Percentiles rank a stretch among this genome's conserved stretches.
Conservation (phyloP, 2,888 invertebrate genomes). For the Petrolisthes manimaculis region DNA sequence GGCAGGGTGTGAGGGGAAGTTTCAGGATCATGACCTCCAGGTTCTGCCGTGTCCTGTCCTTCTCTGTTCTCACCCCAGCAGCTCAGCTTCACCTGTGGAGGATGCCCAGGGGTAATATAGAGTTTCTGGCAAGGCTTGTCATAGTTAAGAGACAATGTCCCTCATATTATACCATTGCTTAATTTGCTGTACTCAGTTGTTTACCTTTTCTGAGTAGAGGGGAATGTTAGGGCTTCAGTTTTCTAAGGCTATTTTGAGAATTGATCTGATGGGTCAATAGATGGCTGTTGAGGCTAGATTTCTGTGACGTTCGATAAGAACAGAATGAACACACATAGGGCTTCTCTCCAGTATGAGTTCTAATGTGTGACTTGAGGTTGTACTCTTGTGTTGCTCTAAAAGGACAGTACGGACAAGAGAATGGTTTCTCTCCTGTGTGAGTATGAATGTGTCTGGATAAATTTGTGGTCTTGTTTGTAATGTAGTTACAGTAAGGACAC, state of each 20-base stretch:
- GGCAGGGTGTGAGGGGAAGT: background rate
- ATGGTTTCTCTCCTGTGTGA: conserved; percentile 50
- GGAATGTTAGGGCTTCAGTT: background rate
- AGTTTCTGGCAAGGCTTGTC: background rate
- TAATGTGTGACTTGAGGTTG: conserved; percentile 42
- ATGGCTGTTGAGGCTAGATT: conserved; percentile 24
- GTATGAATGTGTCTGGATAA: conserved; percentile 43
- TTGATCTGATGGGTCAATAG: conserved; percentile 23
- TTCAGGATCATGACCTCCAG: no score
- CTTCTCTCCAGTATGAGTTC: conserved; percentile 55
- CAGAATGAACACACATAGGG: conserved; percentile 44
- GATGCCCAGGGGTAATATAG: conserved; percentile 1
- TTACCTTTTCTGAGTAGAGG: background rate
- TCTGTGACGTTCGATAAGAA: conserved; percentile 20
- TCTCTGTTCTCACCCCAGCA: background rate
- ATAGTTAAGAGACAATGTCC: background rate
- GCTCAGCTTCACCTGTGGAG: background rate
- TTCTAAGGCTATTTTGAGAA: background rate
- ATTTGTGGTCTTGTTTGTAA: conserved; percentile 50
- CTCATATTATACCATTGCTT: background rate
- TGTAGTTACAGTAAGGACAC: conserved; percentile 50
- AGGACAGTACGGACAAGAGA: conserved; percentile 47
- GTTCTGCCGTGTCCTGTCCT: background rate
- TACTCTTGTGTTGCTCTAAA: conserved; percentile 46
- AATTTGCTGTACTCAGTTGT: background rate